These are phyloP conservation scores for Knipowitschia caucasica DNA, from an alignment of 2,797 vertebrate genomes.

Conservation along the genomic window DNA sequence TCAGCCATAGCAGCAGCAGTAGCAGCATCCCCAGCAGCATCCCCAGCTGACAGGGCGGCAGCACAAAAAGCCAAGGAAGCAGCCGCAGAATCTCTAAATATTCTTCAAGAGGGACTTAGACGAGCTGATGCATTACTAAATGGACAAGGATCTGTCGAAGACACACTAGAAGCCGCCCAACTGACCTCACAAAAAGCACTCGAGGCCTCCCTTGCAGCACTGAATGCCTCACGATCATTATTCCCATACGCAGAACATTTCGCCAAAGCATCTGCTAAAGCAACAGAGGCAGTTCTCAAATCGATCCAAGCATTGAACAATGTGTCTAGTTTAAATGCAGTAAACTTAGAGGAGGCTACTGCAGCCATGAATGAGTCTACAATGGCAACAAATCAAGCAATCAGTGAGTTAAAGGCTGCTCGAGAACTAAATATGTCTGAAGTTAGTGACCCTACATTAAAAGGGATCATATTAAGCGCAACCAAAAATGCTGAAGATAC, in stretches of 20 bases:
- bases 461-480: not conserved
- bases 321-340: not conserved
- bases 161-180: not conserved
- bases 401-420: not conserved
- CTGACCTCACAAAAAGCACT: not conserved
- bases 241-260: not conserved
- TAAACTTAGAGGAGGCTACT: not conserved
- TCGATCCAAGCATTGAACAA: not conserved
- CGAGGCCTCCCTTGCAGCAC: slow-evolving; percentile 2
- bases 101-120: not conserved
- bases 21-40: not conserved
- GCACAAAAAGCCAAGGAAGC: not conserved
- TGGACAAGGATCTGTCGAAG: not conserved
- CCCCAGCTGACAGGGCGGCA: no score
- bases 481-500: not conserved
- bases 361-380: not conserved
- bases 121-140: not conserved
- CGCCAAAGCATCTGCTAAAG: not conserved
- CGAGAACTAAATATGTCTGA: not conserved
- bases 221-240: not conserved
- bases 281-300: not conserved
- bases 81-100: not conserved
- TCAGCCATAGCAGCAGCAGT: not conserved
- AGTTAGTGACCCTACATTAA: not conserved
- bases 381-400: not conserved